phyloP scores from a whole-genome alignment of 2,113 vertebrate species.

The Manacus vitellinus region DNA sequence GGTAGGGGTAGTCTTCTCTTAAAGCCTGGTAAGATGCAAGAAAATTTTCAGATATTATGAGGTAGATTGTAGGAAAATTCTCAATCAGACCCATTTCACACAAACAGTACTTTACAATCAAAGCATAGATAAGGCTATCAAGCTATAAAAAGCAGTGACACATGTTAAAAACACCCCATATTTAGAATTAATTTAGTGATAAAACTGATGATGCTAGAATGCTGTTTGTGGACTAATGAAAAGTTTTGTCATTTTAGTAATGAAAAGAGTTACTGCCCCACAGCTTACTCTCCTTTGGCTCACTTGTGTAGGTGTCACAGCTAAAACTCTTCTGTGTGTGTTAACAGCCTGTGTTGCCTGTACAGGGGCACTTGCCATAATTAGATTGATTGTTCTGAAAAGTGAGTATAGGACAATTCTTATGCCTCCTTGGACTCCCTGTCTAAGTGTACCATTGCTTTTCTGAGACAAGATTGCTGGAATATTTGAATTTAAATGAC shows the following conservation, averaged over 20 bases:
- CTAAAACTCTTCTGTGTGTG: not conserved
- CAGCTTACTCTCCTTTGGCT: not conserved
- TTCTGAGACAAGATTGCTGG: not conserved
- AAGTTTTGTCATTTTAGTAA: not conserved
- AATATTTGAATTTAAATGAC: not conserved
- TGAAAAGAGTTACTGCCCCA: not conserved
- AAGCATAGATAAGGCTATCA: not conserved
- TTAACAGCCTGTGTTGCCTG: not conserved
- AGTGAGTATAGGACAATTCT: not conserved
- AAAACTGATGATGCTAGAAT: not conserved
- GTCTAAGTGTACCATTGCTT: not conserved
- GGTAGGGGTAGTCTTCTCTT: not conserved
- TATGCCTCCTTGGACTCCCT: not conserved
- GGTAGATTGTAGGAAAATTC: not conserved
- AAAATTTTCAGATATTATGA: not conserved
- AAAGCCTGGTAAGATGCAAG: not conserved
- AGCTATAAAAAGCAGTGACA: not conserved
- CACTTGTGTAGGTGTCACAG: accelerated
- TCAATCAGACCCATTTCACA: not conserved
- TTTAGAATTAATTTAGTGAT: not conserved
- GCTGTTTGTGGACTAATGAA: not conserved
- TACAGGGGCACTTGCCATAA: accelerated
- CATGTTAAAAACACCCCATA: accelerated
- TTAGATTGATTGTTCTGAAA: not conserved
- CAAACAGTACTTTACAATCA: not conserved